These are phyloP conservation scores for Drosophila kokeensis DNA, from an alignment of 2,888 invertebrate genomes.

Conservation along the genomic window DNA sequence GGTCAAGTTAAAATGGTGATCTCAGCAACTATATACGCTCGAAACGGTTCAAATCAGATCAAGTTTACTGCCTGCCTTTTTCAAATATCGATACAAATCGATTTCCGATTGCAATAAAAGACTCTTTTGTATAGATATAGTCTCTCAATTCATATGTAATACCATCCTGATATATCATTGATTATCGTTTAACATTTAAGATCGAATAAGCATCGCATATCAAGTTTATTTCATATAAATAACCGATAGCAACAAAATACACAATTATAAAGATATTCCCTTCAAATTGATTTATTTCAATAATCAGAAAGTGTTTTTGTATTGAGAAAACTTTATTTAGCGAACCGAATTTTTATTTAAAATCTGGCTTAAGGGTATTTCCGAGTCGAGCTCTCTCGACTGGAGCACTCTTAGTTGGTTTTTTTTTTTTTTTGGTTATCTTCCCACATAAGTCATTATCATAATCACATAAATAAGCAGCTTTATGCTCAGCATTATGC, in stretches of 20 bases:
- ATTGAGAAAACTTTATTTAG: neutral
- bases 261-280: neutral
- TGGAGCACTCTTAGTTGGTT: neutral
- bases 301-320: too few species aligned
- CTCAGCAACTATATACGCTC: neutral
- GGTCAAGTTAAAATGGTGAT: neutral
- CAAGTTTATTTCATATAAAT: neutral
- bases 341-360: neutral
- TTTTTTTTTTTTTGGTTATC: neutral
- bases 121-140: neutral
- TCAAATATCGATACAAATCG: neutral
- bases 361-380: neutral
- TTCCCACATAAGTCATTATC: slow-evolving; percentile 6
- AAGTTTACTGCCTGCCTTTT: too few species aligned
- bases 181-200: neutral
- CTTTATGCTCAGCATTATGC: neutral
- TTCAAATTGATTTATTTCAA: neutral
- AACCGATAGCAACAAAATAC: neutral
- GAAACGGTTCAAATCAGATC: too few species aligned
- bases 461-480: slow-evolving; percentile 9
- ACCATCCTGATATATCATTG: neutral
- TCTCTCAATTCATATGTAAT: neutral
- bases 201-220: neutral
- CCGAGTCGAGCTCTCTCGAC: neutral
- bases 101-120: neutral